Conservation (phyloP, 2,797 vertebrate genomes). For the Myotis findleyi region DNA sequence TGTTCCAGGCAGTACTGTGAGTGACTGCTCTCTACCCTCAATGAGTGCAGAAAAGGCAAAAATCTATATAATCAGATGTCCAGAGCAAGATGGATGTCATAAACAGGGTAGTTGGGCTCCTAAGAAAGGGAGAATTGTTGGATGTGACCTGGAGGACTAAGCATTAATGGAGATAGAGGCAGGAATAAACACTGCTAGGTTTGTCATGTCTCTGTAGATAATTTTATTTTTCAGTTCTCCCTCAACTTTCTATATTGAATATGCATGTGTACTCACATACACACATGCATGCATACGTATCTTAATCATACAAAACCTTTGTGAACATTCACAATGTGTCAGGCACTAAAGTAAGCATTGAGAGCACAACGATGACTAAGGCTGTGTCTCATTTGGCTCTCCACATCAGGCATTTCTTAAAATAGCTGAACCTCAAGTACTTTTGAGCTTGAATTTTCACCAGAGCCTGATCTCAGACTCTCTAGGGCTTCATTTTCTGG, state of each 20-base stretch:
- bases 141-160: background rate
- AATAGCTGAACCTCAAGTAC: constrained; percentile 51
- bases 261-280: background rate
- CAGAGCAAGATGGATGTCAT: background rate
- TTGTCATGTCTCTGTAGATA: constrained; percentile 20
- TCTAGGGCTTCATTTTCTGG: background rate
- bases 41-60: background rate
- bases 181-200: constrained; percentile 12
- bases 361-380: constrained; percentile 50
- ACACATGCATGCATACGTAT: background rate
- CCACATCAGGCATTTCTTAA: constrained; percentile 49
- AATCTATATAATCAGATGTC: background rate
- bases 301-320: constrained; percentile 5
- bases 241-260: background rate
- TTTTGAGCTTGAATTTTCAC: constrained; percentile 57
- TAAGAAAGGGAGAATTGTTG: background rate
- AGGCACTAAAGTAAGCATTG: constrained; percentile 22
- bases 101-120: background rate
- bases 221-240: constrained; percentile 5
- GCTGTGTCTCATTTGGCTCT: constrained; percentile 27
- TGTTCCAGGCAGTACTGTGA: background rate
- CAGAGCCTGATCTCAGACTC: background rate
- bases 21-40: background rate
- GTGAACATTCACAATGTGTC: background rate
- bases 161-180: background rate